Evolutionary conservation across 2,113 vertebrate species (phyloP).

Genomic region (Xenopus borealis): DNA sequence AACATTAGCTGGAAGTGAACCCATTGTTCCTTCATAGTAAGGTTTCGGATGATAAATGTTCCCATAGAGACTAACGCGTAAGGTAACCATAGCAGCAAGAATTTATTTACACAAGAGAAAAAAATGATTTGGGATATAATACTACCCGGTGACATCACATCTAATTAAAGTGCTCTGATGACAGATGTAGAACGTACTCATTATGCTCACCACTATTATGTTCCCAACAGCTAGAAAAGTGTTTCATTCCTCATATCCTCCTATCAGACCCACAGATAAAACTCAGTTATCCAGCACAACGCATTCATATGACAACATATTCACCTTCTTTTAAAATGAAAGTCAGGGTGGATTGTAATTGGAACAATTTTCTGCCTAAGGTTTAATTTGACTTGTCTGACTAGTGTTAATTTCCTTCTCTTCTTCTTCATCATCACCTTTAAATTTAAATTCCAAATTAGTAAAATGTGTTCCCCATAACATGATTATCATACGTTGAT

Average conservation of each 20-base stretch:
- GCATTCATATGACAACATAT: constrained; percentile 9
- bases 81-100: constrained; percentile 5
- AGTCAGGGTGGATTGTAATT: constrained; percentile 18
- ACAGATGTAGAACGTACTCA: not conserved
- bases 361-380: constrained; percentile 28
- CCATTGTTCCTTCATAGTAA: too few relatives aligned
- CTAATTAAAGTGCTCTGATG: constrained; percentile 8
- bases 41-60: too few relatives aligned
- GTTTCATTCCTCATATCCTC: too few relatives aligned
- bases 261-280: not conserved
- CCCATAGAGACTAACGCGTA: too few relatives aligned
- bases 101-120: not conserved
- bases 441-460: constrained; percentile 29
- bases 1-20: too few relatives aligned
- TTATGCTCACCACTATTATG: not conserved
- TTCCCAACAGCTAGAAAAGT: too few relatives aligned
- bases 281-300: constrained; percentile 23
- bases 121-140: not conserved
- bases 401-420: constrained; percentile 36
- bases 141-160: not conserved
- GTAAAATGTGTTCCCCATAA: not conserved
- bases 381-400: constrained; percentile 44
- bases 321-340: constrained; percentile 4
- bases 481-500: constrained; percentile 14
- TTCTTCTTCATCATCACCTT: constrained; percentile 23